These are phyloP conservation scores for Morone saxatilis DNA, from an alignment of 2,113 vertebrate species.

Conservation along the genomic window DNA sequence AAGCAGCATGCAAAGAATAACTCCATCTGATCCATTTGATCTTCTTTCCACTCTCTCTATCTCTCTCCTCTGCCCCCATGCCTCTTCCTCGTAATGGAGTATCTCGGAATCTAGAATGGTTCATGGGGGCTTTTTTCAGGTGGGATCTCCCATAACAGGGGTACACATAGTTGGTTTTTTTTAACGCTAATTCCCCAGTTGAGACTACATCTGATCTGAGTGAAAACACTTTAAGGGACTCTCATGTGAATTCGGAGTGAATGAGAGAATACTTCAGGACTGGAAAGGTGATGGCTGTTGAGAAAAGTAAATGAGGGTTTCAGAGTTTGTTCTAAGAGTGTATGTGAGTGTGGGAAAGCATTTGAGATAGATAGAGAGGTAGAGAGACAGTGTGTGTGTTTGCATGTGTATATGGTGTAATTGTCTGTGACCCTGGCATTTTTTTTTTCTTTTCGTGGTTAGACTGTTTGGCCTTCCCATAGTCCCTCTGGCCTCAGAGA, in stretches of 20 bases:
- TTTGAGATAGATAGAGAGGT: slow-evolving; percentile 16
- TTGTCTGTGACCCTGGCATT: slow-evolving; percentile 63
- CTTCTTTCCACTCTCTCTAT: slow-evolving; percentile 18
- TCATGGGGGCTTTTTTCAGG: slow-evolving; percentile 45
- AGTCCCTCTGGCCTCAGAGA: slow-evolving; percentile 67
- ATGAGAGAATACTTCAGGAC: not conserved
- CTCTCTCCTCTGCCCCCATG: slow-evolving; percentile 8
- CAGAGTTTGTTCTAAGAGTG: not conserved
- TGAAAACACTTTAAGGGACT: not conserved
- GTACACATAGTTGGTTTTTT: not conserved
- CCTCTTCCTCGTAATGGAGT: slow-evolving; percentile 1
- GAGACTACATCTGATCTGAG: slow-evolving; percentile 23
- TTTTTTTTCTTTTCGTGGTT: slow-evolving; percentile 57
- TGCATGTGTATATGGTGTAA: slow-evolving; percentile 50
- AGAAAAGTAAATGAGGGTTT: not conserved
- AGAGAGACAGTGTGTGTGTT: slow-evolving; percentile 37
- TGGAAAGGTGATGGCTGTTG: not conserved
- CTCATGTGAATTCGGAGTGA: slow-evolving; percentile 25
- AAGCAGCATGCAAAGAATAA: slow-evolving; percentile 36
- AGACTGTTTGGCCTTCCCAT: slow-evolving; percentile 75
- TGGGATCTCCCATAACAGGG: slow-evolving; percentile 30
- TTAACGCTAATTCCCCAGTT: slow-evolving; percentile 37
- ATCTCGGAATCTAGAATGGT: slow-evolving; percentile 49
- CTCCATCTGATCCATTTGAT: slow-evolving; percentile 47
- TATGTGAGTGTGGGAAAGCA: slow-evolving; percentile 11